Evolutionary conservation across 2,113 vertebrate species (phyloP).

Genomic region (Engystomops pustulosus): DNA sequence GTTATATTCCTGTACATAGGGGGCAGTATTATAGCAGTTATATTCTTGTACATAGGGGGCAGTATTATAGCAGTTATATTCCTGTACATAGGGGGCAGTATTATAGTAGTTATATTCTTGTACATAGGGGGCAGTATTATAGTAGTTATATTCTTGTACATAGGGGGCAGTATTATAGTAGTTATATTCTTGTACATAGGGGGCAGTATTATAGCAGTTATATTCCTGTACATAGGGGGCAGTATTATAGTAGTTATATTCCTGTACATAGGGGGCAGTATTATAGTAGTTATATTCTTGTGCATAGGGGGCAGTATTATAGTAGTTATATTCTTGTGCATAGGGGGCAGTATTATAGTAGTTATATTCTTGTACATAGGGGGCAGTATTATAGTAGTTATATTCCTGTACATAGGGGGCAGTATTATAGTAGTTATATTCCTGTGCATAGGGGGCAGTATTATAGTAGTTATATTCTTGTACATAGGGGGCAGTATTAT

Average conservation of each 20-base stretch:
- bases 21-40: background rate
- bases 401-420: background rate
- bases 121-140: slow-evolving; percentile 1
- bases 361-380: too few species aligned
- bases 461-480: slow-evolving; percentile 5
- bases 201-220: background rate
- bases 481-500: slow-evolving; percentile 1
- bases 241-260: too few species aligned
- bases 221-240: background rate
- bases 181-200: background rate
- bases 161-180: background rate
- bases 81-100: background rate
- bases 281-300: slow-evolving; percentile 5
- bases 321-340: background rate
- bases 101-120: background rate
- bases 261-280: background rate
- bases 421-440: background rate
- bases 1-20: background rate
- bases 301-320: background rate
- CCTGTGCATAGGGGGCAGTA: background rate
- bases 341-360: too few species aligned
- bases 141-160: slow-evolving; percentile 3
- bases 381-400: background rate
- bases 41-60: background rate
- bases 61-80: background rate